These are phyloP conservation scores for Axis porcinus DNA, from an alignment of 2,113 vertebrate species.

Conservation along the genomic window DNA sequence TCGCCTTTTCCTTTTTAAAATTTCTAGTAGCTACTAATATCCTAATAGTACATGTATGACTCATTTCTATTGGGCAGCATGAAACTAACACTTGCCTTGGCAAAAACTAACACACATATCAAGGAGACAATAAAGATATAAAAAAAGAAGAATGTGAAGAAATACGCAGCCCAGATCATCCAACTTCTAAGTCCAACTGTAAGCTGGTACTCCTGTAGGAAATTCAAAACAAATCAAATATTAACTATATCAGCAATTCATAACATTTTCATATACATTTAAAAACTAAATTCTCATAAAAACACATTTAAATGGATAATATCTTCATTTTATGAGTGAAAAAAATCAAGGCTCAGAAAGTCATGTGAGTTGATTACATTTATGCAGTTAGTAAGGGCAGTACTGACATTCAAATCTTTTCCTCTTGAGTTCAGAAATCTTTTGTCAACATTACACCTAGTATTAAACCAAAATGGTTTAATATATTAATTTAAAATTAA, in stretches of 20 bases:
- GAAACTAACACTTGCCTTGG: slow-evolving; percentile 83
- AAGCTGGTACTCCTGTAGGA: slow-evolving; percentile 93
- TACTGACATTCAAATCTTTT: background rate
- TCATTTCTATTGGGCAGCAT: background rate
- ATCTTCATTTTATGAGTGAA: background rate
- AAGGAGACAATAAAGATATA: slow-evolving; percentile 89
- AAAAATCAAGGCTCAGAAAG: background rate
- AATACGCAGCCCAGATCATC: slow-evolving; percentile 95
- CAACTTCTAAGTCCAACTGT: slow-evolving; percentile 97
- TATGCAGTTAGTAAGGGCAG: background rate
- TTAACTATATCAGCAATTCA: background rate
- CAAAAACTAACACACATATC: slow-evolving; percentile 90
- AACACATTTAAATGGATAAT: background rate
- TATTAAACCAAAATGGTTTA: background rate
- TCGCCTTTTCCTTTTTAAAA: background rate
- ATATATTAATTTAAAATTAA: slow-evolving; percentile 18
- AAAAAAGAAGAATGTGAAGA: slow-evolving; percentile 93
- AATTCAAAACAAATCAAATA: slow-evolving; percentile 32
- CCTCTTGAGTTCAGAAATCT: background rate
- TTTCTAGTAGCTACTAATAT: background rate
- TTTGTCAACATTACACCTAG: background rate
- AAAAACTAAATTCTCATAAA: background rate
- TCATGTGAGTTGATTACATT: background rate
- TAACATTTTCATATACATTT: background rate
- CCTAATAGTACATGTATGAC: background rate